Base-by-base conservation (phyloP, 1,140 invertebrate genomes). In the Atta cephalotes region DNA sequence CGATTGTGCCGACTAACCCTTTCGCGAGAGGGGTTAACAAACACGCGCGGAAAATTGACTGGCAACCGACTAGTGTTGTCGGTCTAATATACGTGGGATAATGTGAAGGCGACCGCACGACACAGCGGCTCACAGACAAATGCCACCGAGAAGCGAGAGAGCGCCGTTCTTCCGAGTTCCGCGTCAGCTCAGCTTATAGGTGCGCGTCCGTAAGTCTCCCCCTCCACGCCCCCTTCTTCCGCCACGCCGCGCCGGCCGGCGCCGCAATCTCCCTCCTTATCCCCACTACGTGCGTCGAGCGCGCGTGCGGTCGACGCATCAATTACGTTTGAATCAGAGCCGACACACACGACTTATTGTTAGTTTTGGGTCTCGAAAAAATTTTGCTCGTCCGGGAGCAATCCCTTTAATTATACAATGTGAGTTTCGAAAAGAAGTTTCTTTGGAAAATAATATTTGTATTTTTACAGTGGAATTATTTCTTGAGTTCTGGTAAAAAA, bases 91-190 rank as follows among this genome's bases (percentile, higher is more conserved):
- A 5, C 66, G 5, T 16, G 5, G n/a, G n/a, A 66, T 2, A 14
- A 16, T 0, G 14, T 4, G 51, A 49, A 63, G 16, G 35, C 84
- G 68, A 91, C 89, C 87, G 63, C 62, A 35, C 84, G 35, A 10
- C 77, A 45, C 71, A 53, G 74, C 89, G 87, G 84, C 81, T 90
- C 90, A 89, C 90, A 80, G 72, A 71, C 90, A 89, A 91, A 91
- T 91, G 89, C 89, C 84, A 77, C 56, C 45, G 49, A 45, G 12
- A 51, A 12, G 10, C 49, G 49, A 51, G 18, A 35, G 18, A 51
- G 66, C 82, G 60, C 16, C 21, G 53, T 68, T 88, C 89, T 91
- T 91, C 89, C 90, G 90, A 91, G 90, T 91, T 91, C 90, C 89
- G 89, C 81, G 51, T 72, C 56, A 51, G 49, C 76, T 88, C 56